Percentiles rank a stretch among this genome's conserved stretches.
Evolutionary conservation across 2,797 vertebrate species (phyloP).

Genomic region (Dermochelys coriacea): DNA sequence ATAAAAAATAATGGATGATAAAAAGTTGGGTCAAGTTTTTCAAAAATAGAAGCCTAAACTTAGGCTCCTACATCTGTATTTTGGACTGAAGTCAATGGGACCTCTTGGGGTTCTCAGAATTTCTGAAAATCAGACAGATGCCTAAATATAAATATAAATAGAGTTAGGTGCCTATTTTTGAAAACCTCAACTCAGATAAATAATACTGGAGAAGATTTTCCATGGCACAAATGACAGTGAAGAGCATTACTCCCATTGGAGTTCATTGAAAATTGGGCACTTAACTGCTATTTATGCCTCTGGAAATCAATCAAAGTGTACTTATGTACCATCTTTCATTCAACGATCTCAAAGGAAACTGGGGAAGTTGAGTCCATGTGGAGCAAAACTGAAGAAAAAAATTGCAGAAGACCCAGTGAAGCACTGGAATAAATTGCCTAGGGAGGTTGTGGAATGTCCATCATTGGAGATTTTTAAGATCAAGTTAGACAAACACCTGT

Average conservation of each 20-base stretch:
- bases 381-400: not conserved
- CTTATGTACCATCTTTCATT: not conserved
- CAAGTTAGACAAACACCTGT: no score
- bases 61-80: no score
- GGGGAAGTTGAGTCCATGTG: not conserved
- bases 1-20: no score
- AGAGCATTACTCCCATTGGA: no score
- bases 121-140: not conserved
- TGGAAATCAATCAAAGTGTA: not conserved
- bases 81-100: no score
- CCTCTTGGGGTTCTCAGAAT: no score
- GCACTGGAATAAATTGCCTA: not conserved
- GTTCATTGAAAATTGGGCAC: no score
- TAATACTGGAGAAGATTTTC: not conserved
- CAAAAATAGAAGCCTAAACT: no score
- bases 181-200: not conserved
- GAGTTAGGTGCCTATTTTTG: not conserved
- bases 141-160: not conserved
- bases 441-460: no score
- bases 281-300: rapidly evolving
- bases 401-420: conserved; percentile 12
- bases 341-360: not conserved
- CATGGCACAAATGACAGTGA: no score
- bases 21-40: no score
- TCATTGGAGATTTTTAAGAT: no score